Base-by-base conservation (phyloP, 2,113 vertebrate species). In the Hippopotamus amphibius region DNA sequence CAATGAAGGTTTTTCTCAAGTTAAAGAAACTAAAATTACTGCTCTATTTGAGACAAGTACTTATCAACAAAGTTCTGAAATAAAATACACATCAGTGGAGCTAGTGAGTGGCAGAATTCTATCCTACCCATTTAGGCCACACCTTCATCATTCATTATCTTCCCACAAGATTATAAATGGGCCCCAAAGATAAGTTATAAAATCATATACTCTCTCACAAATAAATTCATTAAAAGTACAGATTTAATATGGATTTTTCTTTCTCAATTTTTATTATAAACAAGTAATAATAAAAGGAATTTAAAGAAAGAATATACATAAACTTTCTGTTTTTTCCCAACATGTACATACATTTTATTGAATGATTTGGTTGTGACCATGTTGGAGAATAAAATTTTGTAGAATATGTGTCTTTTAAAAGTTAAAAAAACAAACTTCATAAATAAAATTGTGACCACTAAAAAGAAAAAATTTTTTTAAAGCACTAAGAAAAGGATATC, bases 1-100 rank as follows among this genome's bases (percentile, higher is more conserved):
- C 99, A 98, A 99, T 97, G 98, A 99, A 99, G 98, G 99, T 99
- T 98, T 98, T 98, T 98, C 95, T 96, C 63, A 96, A 80, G 99
- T 99, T 99, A 99, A 99, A 99, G 99, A 99, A 98, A 98, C n/a
- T 46, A 96, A 97, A 95, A 57, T 87, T 74, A 84, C 16, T 74
- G 82, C 37, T 96, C 13, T 88, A 88, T 74, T 66, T 65, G 22
- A 84, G 59, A 76, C 26, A 82, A 69, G 15, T 26, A 69, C 15
- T 30, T 69, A 93, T 7, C 63, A 96, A 82, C 14, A 65, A 83
- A 57, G 26, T 79, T 92, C n/a, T 84, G 13, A 72, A 85, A 55
- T 19, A 96, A 83, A 92, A 94, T 0, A 92, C 2, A 79, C 0
- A 72, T 6, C 21, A 5, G 1, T 59, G 12, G 12, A 88, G 66